Base-by-base conservation (phyloP, 2,888 invertebrate species). In the Meta bourneti region DNA sequence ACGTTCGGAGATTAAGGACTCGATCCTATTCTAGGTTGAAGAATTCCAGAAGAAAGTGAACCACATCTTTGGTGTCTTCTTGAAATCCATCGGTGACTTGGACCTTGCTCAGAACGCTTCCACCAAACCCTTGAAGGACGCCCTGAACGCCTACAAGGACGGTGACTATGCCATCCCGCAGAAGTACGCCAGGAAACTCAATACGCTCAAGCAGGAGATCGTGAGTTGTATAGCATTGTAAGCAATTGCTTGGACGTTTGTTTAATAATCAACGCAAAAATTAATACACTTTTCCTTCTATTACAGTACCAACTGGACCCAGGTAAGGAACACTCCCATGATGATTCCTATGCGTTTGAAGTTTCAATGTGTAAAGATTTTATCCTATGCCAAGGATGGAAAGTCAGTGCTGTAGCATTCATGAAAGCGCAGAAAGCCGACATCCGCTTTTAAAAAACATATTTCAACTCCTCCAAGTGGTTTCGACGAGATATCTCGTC, bases 101-200 rank as follows among this genome's bases (percentile, higher is more conserved):
- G 85, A 90, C 52, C 8, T 78, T 0, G 70, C 89, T 0, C 19
- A 7, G 7, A 20, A 34, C 8, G 85, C 77, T 7, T 69, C 79
- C n/a, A 72, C 16, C 0, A 20, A 77, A 6, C 90, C 81, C 0
- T 69, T 90, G 0, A 20, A 13, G 7, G 20, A 20, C 5, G 90
- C 90, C 20, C 11, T 78, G 8, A 13, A 79, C 4, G 79, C 79
- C 1, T 90, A 90, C 13, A 78, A 90, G 20, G 79, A 54, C 7
- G 52, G 48, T 0, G 81, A n/a, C 34, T 20, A 13, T 1, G 20
- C n/a, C 0, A 70, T 90, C 51, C 90, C 90, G 9, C 71, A 90
- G n/a, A 90, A 90, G 20, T 90, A 90, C 19, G 6, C 52, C 9
- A 61, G 90, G 13, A 20, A 80, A 54, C 72, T 90, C 71, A 34